Conservation (phyloP, 2,113 vertebrate species). For the Eupsittula cactorum region DNA sequence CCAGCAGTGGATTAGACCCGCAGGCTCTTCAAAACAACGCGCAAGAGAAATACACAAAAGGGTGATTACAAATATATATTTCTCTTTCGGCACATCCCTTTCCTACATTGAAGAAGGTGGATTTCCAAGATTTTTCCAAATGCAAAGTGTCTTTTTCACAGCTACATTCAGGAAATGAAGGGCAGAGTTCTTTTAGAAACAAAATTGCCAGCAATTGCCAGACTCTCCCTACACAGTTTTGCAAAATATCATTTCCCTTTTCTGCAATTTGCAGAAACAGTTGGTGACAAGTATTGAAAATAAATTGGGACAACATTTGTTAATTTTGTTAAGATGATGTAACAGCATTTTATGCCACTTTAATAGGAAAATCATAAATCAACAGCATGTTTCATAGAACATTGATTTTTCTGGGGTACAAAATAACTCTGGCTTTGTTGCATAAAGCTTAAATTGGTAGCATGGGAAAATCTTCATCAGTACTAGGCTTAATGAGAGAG, state of each 20-base stretch:
- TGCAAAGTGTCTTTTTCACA: neutral
- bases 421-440: neutral
- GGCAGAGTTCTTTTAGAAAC: neutral
- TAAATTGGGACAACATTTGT: neutral
- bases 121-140: neutral
- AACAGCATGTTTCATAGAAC: slow-evolving; percentile 15
- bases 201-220: neutral
- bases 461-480: neutral
- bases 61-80: neutral
- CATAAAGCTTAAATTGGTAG: neutral
- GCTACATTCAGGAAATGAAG: neutral
- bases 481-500: neutral
- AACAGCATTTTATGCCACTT: slow-evolving; percentile 3
- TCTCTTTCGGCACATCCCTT: neutral
- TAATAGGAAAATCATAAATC: slow-evolving; percentile 27
- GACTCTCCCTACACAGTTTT: neutral
- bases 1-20: neutral
- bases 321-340: neutral
- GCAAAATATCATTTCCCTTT: neutral
- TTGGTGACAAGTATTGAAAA: neutral
- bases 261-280: slow-evolving; percentile 7
- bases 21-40: neutral
- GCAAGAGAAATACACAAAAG: neutral
- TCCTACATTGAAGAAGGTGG: neutral
- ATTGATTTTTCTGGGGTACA: slow-evolving; percentile 20